Conservation (phyloP, 2,888 invertebrate species). For the Matsumyia berberina region DNA sequence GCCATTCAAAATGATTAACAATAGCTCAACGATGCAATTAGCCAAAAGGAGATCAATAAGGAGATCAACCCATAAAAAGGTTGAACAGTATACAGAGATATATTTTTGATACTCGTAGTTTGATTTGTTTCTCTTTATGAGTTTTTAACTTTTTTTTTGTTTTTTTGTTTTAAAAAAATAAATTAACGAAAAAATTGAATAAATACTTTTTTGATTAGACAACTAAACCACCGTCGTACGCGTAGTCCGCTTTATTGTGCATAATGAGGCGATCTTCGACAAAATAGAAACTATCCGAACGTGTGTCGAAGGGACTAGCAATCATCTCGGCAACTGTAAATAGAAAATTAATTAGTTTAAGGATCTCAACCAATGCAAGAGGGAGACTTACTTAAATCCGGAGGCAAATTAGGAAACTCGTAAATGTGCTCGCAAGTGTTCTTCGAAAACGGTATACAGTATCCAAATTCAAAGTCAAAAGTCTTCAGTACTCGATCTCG, state of each 20-base stretch:
- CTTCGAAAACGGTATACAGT: conserved; percentile 98
- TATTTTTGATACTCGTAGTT: conserved; percentile 68
- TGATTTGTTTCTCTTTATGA: conserved; percentile 44
- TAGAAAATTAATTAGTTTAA: conserved; percentile 21
- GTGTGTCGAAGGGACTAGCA: conserved; percentile 96
- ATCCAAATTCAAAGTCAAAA: conserved; percentile 99
- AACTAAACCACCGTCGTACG: conserved; percentile 93
- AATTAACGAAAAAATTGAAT: conserved; percentile 35
- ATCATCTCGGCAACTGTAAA: conserved; percentile 98
- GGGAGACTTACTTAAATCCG: conserved; percentile 90
- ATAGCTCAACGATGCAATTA: conserved; percentile 58
- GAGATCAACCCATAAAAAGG: conserved; percentile 44
- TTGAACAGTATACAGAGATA: conserved; percentile 63
- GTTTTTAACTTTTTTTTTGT: conserved; percentile 28
- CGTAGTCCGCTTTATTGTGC: conserved; percentile 99
- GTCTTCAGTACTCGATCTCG: conserved; percentile 96
- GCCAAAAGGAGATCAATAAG: conserved; percentile 56
- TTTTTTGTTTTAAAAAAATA: conserved; percentile 77
- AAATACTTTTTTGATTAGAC: conserved; percentile 74
- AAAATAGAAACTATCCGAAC: conserved; percentile 99
- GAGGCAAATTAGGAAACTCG: conserved; percentile 95
- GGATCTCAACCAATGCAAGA: neutral
- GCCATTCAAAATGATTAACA: conserved; percentile 48
- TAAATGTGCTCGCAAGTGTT: conserved; percentile 99
- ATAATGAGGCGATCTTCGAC: conserved; percentile 98